phyloP scores from a whole-genome alignment of 2,888 invertebrate genomes.

The Tipula unca region DNA sequence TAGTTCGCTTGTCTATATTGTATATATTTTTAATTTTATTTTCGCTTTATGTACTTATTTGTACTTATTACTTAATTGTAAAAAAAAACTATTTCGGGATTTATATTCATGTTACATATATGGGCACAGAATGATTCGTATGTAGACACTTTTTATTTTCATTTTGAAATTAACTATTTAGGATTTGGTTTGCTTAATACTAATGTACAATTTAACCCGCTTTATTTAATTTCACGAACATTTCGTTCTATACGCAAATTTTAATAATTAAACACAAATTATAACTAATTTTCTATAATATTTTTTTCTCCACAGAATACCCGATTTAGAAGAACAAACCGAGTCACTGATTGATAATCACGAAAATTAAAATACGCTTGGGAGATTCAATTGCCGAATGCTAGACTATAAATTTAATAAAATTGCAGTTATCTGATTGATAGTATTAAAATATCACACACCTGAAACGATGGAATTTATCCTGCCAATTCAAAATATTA shows the following conservation, averaged over 20 bases:
- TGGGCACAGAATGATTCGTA: neutral
- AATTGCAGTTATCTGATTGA: neutral
- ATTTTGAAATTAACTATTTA: neutral
- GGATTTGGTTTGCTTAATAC: neutral
- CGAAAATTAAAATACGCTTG: slow-evolving; percentile 26
- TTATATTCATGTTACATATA: neutral
- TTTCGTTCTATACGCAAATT: neutral
- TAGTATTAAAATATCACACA: neutral
- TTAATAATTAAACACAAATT: neutral
- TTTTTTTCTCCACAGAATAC: slow-evolving; percentile 36
- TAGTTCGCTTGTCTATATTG: neutral
- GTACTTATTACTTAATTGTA: neutral
- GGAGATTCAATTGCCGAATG: neutral
- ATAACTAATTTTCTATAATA: neutral
- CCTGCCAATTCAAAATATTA: neutral
- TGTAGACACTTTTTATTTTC: neutral
- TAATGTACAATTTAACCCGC: neutral
- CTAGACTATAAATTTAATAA: neutral
- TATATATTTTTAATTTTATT: neutral
- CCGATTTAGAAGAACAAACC: slow-evolving; percentile 52
- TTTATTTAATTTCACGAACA: neutral
- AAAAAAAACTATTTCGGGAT: neutral
- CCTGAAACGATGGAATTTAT: neutral
- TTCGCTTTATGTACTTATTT: neutral
- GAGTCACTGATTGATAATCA: slow-evolving; percentile 50